Percentiles rank a stretch among this genome's conserved stretches.
phyloP scores from a whole-genome alignment of 2,888 invertebrate species.

The Eilema depressum region DNA sequence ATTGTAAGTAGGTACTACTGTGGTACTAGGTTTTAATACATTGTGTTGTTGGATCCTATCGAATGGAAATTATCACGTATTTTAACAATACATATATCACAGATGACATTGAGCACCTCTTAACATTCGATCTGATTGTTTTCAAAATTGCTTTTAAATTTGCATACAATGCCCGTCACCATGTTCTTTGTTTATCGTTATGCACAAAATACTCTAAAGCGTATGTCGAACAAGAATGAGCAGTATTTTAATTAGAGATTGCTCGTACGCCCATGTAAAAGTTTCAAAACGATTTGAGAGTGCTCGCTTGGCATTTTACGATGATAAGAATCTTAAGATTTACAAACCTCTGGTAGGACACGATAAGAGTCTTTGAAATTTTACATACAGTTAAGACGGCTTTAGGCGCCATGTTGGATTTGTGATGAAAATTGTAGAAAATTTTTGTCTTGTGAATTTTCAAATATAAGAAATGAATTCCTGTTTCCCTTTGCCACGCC shows the following conservation, averaged over 20 bases:
- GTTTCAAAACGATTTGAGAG: conserved; percentile 9
- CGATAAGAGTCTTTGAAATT: conserved; percentile 11
- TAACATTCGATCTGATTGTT: conserved; percentile 35
- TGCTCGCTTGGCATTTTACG: conserved; percentile 17
- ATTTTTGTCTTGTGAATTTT: background rate
- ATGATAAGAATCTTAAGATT: conserved; percentile 37
- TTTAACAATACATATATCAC: conserved; percentile 30
- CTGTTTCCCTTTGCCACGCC: no score
- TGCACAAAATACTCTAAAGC: conserved; percentile 34
- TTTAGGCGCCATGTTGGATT: conserved; percentile 8
- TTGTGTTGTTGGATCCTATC: background rate
- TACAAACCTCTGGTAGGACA: conserved; percentile 17
- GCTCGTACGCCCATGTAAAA: conserved; percentile 6
- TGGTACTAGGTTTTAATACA: no score
- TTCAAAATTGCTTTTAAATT: conserved; percentile 40
- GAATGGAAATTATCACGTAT: background rate
- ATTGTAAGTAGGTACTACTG: no score
- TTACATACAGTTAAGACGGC: background rate
- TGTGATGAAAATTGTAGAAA: background rate
- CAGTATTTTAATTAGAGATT: conserved; percentile 23
- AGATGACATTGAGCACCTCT: conserved; percentile 37
- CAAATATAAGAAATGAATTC: no score
- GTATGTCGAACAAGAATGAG: conserved; percentile 14
- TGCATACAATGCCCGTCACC: conserved; percentile 49
- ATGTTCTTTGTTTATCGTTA: conserved; percentile 38